Evolutionary conservation across 1,140 invertebrate species (phyloP).

Genomic region (Conus ventricosus): DNA sequence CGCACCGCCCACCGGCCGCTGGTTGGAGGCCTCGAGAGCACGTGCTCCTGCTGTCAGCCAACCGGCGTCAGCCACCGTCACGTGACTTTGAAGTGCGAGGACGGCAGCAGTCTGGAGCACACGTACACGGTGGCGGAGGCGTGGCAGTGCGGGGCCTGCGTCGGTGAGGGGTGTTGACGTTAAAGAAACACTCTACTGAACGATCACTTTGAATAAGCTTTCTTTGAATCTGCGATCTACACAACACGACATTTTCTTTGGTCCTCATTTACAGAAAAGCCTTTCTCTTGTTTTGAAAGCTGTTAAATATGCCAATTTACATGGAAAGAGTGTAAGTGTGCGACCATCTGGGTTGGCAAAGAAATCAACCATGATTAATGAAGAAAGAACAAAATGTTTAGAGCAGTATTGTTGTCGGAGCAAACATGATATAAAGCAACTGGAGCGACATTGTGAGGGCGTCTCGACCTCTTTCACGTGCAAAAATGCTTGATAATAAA

Average conservation of each 20-base stretch:
- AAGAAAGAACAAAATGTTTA: neutral
- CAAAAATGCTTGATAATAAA: slow-evolving; percentile 11
- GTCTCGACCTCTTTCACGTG: neutral
- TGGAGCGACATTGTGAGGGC: neutral
- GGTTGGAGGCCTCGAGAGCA: slow-evolving; percentile 41
- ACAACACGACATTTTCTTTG: neutral
- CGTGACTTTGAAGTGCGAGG: slow-evolving; percentile 43
- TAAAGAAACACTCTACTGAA: no score
- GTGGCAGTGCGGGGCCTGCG: slow-evolving; percentile 53
- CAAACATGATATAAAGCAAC: no score
- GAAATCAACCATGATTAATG: no score
- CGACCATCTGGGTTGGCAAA: no score
- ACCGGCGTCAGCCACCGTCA: slow-evolving; percentile 32
- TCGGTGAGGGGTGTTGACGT: slow-evolving; percentile 14
- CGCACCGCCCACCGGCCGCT: slow-evolving; percentile 27
- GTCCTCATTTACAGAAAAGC: no score
- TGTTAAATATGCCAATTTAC: neutral
- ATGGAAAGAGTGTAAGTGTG: no score
- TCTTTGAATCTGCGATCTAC: neutral
- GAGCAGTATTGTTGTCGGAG: neutral
- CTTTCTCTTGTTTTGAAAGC: no score
- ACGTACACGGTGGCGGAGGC: slow-evolving; percentile 48
- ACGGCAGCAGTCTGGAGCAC: slow-evolving; percentile 46
- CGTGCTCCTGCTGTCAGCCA: slow-evolving; percentile 57
- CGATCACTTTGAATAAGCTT: neutral